phyloP scores from a whole-genome alignment of 2,113 vertebrate genomes.

The Neogobius melanostomus region DNA sequence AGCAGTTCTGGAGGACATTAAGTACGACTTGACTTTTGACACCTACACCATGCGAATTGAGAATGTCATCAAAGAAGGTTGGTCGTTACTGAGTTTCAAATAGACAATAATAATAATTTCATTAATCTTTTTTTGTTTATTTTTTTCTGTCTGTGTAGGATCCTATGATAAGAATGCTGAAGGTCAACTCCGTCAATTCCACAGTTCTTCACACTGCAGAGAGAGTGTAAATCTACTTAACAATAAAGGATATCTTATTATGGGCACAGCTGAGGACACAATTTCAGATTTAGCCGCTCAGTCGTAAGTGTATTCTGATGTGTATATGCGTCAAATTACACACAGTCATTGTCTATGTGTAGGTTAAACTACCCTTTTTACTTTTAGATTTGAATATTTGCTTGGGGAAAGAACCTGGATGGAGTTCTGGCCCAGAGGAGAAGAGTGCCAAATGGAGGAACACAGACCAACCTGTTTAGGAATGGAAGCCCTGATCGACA shows the following conservation, averaged over 20 bases:
- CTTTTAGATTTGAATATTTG: conserved; percentile 62
- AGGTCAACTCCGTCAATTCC: conserved; percentile 45
- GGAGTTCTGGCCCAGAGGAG: conserved; percentile 72
- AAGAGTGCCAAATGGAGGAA: conserved; percentile 38
- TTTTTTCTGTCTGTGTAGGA: conserved; percentile 39
- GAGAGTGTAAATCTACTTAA: conserved; percentile 28
- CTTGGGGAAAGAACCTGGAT: conserved; percentile 71
- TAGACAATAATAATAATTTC: background rate
- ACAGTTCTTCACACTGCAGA: conserved; percentile 65
- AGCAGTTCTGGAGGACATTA: conserved; percentile 24
- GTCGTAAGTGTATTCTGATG: background rate
- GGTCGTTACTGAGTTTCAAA: background rate
- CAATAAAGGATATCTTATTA: conserved; percentile 67
- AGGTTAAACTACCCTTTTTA: background rate
- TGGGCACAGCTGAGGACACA: conserved; percentile 63
- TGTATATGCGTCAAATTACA: too few species aligned
- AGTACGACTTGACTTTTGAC: conserved; percentile 30
- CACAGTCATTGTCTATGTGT: background rate
- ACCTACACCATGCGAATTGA: conserved; percentile 49
- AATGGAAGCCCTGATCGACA: conserved; percentile 20
- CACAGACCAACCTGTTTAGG: conserved; percentile 19
- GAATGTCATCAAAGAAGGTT: conserved; percentile 67
- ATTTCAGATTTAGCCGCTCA: background rate
- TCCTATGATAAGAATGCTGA: conserved; percentile 26
- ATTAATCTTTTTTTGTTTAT: background rate